Percentiles rank a stretch among this genome's conserved stretches.
phyloP scores from a whole-genome alignment of 2,888 invertebrate species.

The Cosmopolites sordidus region DNA sequence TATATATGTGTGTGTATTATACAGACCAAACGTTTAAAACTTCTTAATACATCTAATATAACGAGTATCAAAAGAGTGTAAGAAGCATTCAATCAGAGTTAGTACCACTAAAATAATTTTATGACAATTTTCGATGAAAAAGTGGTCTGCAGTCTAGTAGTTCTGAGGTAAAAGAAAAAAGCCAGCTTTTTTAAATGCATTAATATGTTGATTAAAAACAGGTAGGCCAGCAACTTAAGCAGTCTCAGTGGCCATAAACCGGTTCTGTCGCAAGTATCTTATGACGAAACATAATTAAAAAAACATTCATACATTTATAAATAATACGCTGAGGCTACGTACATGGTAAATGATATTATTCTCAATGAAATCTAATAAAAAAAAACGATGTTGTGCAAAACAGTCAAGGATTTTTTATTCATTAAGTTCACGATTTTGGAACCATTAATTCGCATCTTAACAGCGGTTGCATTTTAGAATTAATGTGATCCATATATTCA shows the following conservation, averaged over 20 bases:
- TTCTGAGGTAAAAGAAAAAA: no score
- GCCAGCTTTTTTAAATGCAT: neutral
- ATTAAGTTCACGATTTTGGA: slow-evolving; percentile 10
- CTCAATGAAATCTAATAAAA: slow-evolving; percentile 18
- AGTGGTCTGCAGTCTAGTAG: no score
- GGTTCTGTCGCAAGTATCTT: slow-evolving; percentile 20
- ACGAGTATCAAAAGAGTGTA: no score
- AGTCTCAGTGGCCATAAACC: slow-evolving; percentile 16
- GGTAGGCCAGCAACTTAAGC: slow-evolving; percentile 16
- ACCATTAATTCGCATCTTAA: neutral
- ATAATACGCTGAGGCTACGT: slow-evolving; percentile 4
- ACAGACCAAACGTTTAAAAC: no score
- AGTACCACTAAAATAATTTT: no score
- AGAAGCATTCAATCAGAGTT: no score
- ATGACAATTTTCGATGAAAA: no score
- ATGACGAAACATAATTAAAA: slow-evolving; percentile 24
- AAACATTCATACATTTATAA: slow-evolving; percentile 20
- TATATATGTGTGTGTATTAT: no score
- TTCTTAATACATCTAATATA: no score
- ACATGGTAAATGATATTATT: slow-evolving; percentile 1
- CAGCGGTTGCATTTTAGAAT: no score
- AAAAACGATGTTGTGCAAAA: slow-evolving; percentile 12
- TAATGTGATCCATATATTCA: no score
- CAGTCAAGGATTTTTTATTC: slow-evolving; percentile 12
- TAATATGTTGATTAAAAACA: slow-evolving; percentile 13